These are phyloP conservation scores for Artibeus lituratus DNA, from an alignment of 2,797 vertebrate species.

Conservation along the genomic window DNA sequence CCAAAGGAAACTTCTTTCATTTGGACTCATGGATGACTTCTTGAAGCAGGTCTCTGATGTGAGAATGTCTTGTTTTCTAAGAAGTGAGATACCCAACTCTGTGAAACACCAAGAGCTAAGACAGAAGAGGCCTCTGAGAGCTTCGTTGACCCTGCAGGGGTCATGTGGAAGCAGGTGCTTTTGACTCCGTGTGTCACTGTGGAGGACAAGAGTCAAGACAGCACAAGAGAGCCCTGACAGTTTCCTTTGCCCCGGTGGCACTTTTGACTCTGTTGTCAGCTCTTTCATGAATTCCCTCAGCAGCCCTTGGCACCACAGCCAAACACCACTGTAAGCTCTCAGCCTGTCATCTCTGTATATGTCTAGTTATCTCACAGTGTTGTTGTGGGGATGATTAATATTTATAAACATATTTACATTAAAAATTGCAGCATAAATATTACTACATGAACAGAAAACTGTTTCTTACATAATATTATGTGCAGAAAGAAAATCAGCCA, in stretches of 20 bases:
- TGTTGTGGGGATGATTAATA: slow-evolving; percentile 70
- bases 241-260: not conserved
- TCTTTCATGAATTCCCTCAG: slow-evolving; percentile 47
- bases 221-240: not conserved
- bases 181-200: not conserved
- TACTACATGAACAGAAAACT: slow-evolving; percentile 60
- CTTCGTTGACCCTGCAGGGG: not conserved
- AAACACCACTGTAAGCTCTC: slow-evolving; percentile 62
- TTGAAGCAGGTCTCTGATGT: not conserved
- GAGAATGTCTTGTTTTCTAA: not conserved
- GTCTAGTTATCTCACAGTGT: slow-evolving; percentile 50
- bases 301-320: slow-evolving; percentile 49
- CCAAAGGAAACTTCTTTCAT: not conserved
- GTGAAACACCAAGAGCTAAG: not conserved
- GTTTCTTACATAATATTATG: slow-evolving; percentile 50
- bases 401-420: slow-evolving; percentile 71
- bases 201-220: not conserved
- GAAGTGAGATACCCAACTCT: not conserved
- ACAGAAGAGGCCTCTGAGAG: not conserved
- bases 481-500: slow-evolving; percentile 49
- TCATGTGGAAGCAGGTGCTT: not conserved
- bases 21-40: not conserved
- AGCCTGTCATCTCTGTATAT: slow-evolving; percentile 63
- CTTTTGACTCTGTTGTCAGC: not conserved
- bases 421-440: slow-evolving; percentile 67